Evolutionary conservation across 2,797 vertebrate species (phyloP).

Genomic region (Enteromius fasciolatus): DNA sequence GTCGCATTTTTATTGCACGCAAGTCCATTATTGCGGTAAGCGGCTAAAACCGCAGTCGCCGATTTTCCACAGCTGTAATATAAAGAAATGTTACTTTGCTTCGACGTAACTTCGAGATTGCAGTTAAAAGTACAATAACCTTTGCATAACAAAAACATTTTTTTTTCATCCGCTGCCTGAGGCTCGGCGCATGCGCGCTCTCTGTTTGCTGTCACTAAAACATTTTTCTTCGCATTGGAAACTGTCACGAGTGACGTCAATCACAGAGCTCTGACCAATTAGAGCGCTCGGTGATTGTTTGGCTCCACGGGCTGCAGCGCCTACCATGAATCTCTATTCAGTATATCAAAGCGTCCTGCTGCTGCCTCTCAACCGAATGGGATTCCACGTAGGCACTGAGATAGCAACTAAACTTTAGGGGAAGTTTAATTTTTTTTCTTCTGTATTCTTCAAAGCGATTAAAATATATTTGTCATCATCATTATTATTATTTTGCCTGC

Average conservation of each 20-base stretch:
- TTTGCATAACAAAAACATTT: constrained; percentile 78
- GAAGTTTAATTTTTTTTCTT: constrained; percentile 73
- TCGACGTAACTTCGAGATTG: constrained; percentile 69
- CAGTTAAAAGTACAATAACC: constrained; percentile 76
- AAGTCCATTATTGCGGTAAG: background rate
- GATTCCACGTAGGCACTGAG: constrained; percentile 90
- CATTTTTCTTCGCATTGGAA: constrained; percentile 85
- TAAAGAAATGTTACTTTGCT: constrained; percentile 60
- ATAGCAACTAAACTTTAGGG: constrained; percentile 79
- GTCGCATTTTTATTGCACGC: background rate
- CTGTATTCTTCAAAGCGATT: constrained; percentile 78
- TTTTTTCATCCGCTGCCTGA: constrained; percentile 63
- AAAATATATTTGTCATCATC: constrained; percentile 85
- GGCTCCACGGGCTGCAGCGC: constrained; percentile 85
- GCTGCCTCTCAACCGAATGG: constrained; percentile 87
- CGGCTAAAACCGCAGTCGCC: constrained; percentile 20
- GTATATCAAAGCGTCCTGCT: constrained; percentile 88
- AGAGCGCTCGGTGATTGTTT: constrained; percentile 85
- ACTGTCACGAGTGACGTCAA: constrained; percentile 92
- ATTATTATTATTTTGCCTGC: constrained; percentile 88
- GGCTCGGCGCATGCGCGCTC: constrained; percentile 82
- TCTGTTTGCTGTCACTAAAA: constrained; percentile 76
- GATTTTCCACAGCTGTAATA: constrained; percentile 53
- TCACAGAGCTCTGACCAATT: constrained; percentile 86
- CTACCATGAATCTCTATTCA: constrained; percentile 92